A percentile compares a stretch with the other conserved stretches of the same genome.
phyloP scores from a whole-genome alignment of 2,888 invertebrate species.

The Cheiracanthium punctorium region DNA sequence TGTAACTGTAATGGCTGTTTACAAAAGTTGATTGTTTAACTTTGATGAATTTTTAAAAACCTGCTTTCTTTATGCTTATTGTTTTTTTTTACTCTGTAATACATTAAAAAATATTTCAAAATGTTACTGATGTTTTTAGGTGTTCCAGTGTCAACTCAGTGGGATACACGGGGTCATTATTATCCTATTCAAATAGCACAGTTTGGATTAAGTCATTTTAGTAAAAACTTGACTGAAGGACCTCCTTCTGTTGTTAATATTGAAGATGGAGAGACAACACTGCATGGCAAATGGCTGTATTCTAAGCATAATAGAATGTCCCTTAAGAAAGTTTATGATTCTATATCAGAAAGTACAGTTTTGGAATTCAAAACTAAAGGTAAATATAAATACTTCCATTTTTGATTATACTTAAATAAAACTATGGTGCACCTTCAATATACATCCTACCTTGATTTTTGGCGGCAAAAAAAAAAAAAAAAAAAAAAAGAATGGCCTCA shows the following conservation, averaged over 20 bases:
- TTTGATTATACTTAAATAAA: no score
- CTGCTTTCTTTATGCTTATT: no score
- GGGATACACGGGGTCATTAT: conserved; percentile 96
- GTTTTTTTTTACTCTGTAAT: no score
- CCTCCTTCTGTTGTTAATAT: conserved; percentile 81
- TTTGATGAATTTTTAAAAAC: no score
- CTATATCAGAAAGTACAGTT: conserved; percentile 79
- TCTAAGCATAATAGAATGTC: conserved; percentile 20
- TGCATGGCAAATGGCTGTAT: conserved; percentile 47
- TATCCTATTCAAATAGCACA: conserved; percentile 99
- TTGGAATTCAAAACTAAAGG: conserved; percentile 84
- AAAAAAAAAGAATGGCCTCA: no score
- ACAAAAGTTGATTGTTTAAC: no score
- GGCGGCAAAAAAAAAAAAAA: no score
- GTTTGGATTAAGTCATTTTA: conserved; percentile 97
- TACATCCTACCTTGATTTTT: no score
- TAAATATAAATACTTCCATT: no score
- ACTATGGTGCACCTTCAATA: no score
- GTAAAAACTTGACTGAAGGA: conserved; percentile 92
- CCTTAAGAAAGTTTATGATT: conserved; percentile 80
- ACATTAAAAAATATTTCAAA: no score
- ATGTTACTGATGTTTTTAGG: conserved; percentile 74
- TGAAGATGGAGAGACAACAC: conserved; percentile 79
- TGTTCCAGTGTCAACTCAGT: conserved; percentile 96
- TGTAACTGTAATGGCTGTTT: no score